Evolutionary conservation across 2,888 invertebrate genomes (phyloP), one percentile per base, ranked within the genome.

Genomic region (Tenthredo scrophulariae): DNA sequence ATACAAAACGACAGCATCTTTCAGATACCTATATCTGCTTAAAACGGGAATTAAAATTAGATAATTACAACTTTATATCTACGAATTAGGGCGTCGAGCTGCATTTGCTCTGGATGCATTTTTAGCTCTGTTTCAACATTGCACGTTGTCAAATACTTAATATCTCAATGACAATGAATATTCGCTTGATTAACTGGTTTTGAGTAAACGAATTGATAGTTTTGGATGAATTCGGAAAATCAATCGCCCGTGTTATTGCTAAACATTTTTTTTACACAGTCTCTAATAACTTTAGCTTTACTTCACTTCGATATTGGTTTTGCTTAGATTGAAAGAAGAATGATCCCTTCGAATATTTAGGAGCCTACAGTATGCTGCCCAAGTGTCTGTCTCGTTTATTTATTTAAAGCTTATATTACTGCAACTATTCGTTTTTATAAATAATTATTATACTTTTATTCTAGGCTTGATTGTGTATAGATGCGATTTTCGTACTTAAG

Each of bases 1-100:
- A 89, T 92, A 92, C 90, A 91, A 90, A 90, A 89, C 33, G 40
- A 88, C 89, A 88, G 86, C 86, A 88, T 85, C 86, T 87, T 46
- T n/a, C 33, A 50, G 83, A 83, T 46, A 46, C 83, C 29, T 33
- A 37, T 22, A 26, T 46, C 33, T 43, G 67, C 18, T 50, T 83
- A 43, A 46, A 83, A 67, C 22, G 46, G 46, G 67, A 83, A 46
- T 83, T 83, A 83, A 83, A 46, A 83, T 83, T 83, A 43, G 18
- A 29, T 83, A 83, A 83, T 83, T 83, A 67, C 83, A 67, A 67
- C 40, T 83, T 70, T 46, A 67, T 65, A 67, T 83, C 83, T 83
- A 83, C 50, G 46, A 83, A 83, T 29, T 43, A 67, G 83, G 83
- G 62, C 67, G 70, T 83, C 26, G 83, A 65, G 83, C 43, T 33